These are phyloP conservation scores for Sinodicranocentrus sp. DNA, from an alignment of 2,888 invertebrate species.

Conservation along the genomic window DNA sequence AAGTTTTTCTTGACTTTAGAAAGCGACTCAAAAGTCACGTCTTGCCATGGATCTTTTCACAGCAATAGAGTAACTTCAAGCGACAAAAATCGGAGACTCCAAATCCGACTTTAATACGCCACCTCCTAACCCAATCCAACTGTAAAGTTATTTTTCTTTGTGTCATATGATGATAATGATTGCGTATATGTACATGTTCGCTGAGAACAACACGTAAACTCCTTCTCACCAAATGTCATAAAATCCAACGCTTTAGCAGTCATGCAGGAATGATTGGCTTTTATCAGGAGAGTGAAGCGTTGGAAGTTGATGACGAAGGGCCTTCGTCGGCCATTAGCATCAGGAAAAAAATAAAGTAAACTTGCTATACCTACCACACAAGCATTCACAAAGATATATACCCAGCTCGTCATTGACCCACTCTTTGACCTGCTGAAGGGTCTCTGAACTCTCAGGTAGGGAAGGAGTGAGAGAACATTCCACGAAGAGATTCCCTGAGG, in stretches of 20 bases:
- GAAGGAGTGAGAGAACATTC: slow-evolving; percentile 34
- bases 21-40: slow-evolving; percentile 64
- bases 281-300: slow-evolving; percentile 22
- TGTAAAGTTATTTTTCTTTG: no score
- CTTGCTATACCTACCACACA: no score
- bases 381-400: neutral
- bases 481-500: slow-evolving; percentile 20
- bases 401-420: slow-evolving; percentile 62
- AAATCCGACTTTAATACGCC: no score
- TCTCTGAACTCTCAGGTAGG: slow-evolving; percentile 61
- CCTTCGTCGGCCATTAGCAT: slow-evolving; percentile 54
- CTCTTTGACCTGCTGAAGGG: slow-evolving; percentile 60
- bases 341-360: slow-evolving; percentile 35
- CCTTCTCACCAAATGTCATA: no score
- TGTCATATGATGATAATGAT: no score
- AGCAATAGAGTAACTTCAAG: no score
- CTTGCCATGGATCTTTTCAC: slow-evolving; percentile 19
- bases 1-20: slow-evolving; percentile 26
- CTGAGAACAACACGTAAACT: no score
- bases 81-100: no score
- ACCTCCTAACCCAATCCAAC: no score
- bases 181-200: no score
- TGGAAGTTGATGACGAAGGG: slow-evolving; percentile 35
- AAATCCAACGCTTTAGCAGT: slow-evolving; percentile 40
- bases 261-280: slow-evolving; percentile 45